Evolutionary conservation across 2,888 invertebrate species (phyloP).

Genomic region (Dicyrtomina minuta): DNA sequence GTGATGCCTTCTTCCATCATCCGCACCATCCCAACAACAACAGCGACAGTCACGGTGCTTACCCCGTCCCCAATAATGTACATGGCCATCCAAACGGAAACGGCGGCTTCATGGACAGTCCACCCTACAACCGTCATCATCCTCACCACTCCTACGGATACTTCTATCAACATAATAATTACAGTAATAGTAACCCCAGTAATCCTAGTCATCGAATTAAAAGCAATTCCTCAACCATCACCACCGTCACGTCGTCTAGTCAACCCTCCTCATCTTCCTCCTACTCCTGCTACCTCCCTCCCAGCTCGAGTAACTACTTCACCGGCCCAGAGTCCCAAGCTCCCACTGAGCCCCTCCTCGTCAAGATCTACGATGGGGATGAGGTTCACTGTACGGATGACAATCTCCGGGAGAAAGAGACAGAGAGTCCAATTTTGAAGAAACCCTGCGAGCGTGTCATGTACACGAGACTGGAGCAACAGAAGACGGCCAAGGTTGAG

Average conservation of each 20-base stretch:
- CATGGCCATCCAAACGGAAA: background rate
- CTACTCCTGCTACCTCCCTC: background rate
- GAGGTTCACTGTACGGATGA: constrained; percentile 35
- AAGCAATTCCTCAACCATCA: constrained; percentile 15
- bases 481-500: constrained; percentile 47
- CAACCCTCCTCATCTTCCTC: constrained; percentile 14
- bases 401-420: constrained; percentile 5
- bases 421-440: background rate
- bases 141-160: background rate
- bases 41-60: background rate
- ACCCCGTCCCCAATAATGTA: background rate
- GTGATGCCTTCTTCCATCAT: constrained; percentile 48
- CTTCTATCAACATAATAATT: too few relatives aligned
- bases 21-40: constrained; percentile 15
- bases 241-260: constrained; percentile 18
- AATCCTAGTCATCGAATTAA: constrained; percentile 4
- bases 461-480: constrained; percentile 44
- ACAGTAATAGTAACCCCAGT: background rate
- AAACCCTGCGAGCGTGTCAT: constrained; percentile 41
- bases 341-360: constrained; percentile 38
- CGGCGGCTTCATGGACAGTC: background rate
- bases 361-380: constrained; percentile 46
- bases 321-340: background rate
- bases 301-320: background rate
- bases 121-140: constrained; percentile 9